phyloP scores from a whole-genome alignment of 53 echinoderm and acorn worm species.

The Henricia sp. region DNA sequence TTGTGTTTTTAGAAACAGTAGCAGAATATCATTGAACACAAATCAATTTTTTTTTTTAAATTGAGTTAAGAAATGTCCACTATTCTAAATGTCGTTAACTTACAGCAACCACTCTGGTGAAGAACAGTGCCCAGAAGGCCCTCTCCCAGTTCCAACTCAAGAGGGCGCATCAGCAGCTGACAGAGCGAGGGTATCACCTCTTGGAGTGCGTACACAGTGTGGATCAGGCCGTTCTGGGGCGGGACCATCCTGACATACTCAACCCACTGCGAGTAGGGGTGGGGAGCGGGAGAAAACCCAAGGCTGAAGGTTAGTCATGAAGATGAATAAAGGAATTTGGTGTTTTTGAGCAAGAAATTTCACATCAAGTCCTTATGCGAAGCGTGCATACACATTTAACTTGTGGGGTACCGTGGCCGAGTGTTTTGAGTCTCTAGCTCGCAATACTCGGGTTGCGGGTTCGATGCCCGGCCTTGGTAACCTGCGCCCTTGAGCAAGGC shows the following conservation, averaged over 20 bases:
- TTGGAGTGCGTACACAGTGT: constrained; percentile 78
- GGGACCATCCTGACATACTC: constrained; percentile 82
- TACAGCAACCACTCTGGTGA: constrained; percentile 80
- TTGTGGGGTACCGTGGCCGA: too few relatives aligned
- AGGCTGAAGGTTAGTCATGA: constrained; percentile 34
- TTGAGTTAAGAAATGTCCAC: too few relatives aligned
- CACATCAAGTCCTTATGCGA: too few relatives aligned
- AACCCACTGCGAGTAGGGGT: constrained; percentile 74
- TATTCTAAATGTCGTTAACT: background rate
- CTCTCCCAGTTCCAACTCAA: constrained; percentile 69
- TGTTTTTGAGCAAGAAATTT: too few relatives aligned
- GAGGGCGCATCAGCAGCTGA: constrained; percentile 69
- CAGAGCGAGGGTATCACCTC: constrained; percentile 69
- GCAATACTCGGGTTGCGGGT: too few relatives aligned
- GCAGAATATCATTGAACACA: too few relatives aligned
- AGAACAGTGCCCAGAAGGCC: constrained; percentile 80
- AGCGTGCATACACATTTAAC: too few relatives aligned
- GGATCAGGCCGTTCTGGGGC: constrained; percentile 59
- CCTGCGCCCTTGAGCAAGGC: too few relatives aligned
- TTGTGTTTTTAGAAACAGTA: too few relatives aligned
- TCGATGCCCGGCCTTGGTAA: too few relatives aligned
- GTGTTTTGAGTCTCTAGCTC: too few relatives aligned
- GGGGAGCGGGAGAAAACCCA: constrained; percentile 2
- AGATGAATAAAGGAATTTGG: background rate
- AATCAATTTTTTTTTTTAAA: background rate